phyloP scores from a whole-genome alignment of 2,113 vertebrate genomes.

The Scopus umbretta region DNA sequence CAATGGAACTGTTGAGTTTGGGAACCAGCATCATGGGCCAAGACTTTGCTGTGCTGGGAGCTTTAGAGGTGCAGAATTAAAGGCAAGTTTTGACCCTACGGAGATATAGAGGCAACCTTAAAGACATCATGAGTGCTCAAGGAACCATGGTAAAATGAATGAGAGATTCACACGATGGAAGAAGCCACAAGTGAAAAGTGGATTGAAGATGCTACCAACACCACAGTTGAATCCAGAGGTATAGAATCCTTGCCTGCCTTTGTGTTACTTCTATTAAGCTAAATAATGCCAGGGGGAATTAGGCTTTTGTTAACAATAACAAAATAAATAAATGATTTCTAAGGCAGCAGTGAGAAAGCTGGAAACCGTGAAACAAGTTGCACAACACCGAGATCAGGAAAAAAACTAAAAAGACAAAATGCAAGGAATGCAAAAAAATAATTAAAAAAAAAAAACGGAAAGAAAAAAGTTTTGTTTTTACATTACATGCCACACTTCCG shows the following conservation, averaged over 20 bases:
- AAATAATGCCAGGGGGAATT: neutral
- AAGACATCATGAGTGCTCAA: neutral
- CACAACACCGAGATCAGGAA: accelerated
- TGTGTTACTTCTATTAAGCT: neutral
- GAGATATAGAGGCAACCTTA: neutral
- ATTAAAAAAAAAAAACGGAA: accelerated
- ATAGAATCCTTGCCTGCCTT: neutral
- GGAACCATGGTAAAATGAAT: neutral
- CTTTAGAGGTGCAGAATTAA: neutral
- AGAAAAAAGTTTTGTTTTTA: neutral
- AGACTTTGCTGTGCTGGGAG: neutral
- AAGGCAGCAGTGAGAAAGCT: neutral
- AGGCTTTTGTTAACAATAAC: neutral
- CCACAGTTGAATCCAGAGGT: accelerated
- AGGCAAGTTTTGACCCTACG: neutral
- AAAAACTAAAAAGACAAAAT: neutral
- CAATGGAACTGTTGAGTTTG: neutral
- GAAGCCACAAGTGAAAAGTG: neutral
- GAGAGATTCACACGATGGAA: accelerated
- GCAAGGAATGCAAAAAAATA: neutral
- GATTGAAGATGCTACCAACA: neutral
- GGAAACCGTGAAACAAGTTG: neutral
- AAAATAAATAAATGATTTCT: neutral
- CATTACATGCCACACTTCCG: neutral
- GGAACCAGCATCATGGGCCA: no score